Evolutionary conservation across 2,888 invertebrate genomes (phyloP).

Genomic region (Anthoptus insignis): DNA sequence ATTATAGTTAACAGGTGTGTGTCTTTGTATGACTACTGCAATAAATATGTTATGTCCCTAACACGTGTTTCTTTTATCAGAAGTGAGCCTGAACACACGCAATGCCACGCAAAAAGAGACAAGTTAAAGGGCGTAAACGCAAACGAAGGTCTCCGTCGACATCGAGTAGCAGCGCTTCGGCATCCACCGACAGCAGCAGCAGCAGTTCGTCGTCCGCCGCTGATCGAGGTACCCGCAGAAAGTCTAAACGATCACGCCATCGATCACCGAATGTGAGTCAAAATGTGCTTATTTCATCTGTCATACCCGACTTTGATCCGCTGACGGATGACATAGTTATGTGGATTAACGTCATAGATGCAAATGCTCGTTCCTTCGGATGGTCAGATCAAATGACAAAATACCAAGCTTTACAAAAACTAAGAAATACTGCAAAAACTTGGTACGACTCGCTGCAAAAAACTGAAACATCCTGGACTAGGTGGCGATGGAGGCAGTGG

Average conservation of each 20-base stretch:
- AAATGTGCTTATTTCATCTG: conserved; percentile 39
- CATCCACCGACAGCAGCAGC: background rate
- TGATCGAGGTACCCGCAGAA: background rate
- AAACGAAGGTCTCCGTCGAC: background rate
- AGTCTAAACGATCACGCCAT: background rate
- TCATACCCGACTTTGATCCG: conserved; percentile 48
- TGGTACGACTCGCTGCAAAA: conserved; percentile 50
- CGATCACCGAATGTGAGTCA: conserved; percentile 37
- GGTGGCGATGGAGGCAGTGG: conserved; percentile 53
- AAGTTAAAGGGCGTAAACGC: background rate
- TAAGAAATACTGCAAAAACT: conserved; percentile 50
- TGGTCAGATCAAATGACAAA: conserved; percentile 49
- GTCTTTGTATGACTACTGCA: too few relatives aligned
- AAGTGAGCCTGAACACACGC: background rate
- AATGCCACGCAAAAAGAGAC: background rate
- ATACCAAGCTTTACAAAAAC: conserved; percentile 50
- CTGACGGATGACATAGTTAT: conserved; percentile 43
- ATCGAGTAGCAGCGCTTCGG: background rate
- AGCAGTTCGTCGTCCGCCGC: background rate
- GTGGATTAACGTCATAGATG: conserved; percentile 52
- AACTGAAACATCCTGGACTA: conserved; percentile 50
- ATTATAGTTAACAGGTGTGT: too few relatives aligned
- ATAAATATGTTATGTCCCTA: background rate
- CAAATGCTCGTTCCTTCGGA: conserved; percentile 49
- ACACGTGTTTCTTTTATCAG: background rate